These are phyloP conservation scores for Steatocranus sp. DNA, from an alignment of 2,797 vertebrate species.

Conservation along the genomic window DNA sequence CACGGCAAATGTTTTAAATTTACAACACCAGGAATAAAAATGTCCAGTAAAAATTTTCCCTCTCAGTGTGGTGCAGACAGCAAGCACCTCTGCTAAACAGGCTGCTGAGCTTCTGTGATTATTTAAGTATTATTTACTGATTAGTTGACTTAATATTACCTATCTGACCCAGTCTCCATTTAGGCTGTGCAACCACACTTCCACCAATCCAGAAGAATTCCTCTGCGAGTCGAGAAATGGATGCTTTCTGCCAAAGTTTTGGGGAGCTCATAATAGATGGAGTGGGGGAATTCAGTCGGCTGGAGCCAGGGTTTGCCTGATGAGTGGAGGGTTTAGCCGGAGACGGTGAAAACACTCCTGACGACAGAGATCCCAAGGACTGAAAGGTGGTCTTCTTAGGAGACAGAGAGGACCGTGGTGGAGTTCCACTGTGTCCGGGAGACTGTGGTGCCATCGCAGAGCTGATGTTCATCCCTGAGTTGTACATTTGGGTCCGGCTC, in stretches of 20 bases:
- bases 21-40: background rate
- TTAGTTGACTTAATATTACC: conserved; percentile 73
- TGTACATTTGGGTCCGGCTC: conserved; percentile 39
- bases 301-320: conserved; percentile 4
- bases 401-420: conserved; percentile 18
- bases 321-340: background rate
- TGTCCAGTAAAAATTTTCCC: background rate
- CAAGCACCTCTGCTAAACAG: background rate
- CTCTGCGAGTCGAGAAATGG: conserved; percentile 83
- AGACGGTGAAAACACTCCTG: conserved; percentile 44
- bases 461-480: conserved; percentile 62
- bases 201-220: conserved; percentile 91
- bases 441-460: conserved; percentile 62
- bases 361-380: conserved; percentile 49
- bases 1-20: background rate
- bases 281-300: conserved; percentile 30
- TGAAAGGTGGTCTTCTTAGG: conserved; percentile 53
- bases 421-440: conserved; percentile 43
- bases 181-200: conserved; percentile 80
- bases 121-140: background rate
- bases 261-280: conserved; percentile 74
- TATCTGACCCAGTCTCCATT: conserved; percentile 85
- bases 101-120: background rate
- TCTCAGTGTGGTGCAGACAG: background rate
- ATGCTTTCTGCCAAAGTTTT: conserved; percentile 76